Percentiles rank a stretch among this genome's conserved stretches.
Conservation (phyloP, 2,797 vertebrate genomes). For the Acanthurus leucopareius region DNA sequence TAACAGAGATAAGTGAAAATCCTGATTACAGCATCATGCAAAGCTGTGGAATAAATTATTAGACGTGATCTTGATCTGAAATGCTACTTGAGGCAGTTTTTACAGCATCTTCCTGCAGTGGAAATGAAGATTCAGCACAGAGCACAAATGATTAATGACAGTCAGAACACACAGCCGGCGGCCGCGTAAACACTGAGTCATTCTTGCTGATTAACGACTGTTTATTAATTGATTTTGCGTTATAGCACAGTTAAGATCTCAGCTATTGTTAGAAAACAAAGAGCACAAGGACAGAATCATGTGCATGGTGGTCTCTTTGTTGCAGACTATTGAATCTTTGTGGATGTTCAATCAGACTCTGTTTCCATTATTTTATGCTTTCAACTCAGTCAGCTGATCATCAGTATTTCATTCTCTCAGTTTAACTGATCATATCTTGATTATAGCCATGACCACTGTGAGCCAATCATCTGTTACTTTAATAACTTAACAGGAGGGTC, state of each 20-base stretch:
- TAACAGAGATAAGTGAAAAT: background rate
- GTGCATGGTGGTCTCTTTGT: background rate
- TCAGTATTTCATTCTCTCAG: background rate
- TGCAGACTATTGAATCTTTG: background rate
- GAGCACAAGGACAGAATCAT: background rate
- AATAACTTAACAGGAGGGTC: background rate
- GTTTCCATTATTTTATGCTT: background rate
- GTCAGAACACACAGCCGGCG: constrained; percentile 12
- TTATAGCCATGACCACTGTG: background rate
- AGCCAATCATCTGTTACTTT: background rate
- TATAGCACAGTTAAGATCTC: background rate
- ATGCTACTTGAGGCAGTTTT: constrained; percentile 26
- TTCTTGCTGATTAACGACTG: constrained; percentile 28
- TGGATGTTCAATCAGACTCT: background rate
- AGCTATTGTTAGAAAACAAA: background rate
- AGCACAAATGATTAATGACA: constrained; percentile 45
- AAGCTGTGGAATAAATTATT: background rate
- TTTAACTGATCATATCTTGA: background rate
- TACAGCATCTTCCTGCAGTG: constrained; percentile 26
- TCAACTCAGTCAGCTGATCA: background rate
- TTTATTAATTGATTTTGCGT: background rate
- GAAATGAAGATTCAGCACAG: constrained; percentile 28
- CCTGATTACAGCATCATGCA: background rate
- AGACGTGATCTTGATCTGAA: background rate
- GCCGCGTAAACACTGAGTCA: constrained; percentile 24